Conservation (phyloP, 2,888 invertebrate genomes). For the Drosophila peninsularis region DNA sequence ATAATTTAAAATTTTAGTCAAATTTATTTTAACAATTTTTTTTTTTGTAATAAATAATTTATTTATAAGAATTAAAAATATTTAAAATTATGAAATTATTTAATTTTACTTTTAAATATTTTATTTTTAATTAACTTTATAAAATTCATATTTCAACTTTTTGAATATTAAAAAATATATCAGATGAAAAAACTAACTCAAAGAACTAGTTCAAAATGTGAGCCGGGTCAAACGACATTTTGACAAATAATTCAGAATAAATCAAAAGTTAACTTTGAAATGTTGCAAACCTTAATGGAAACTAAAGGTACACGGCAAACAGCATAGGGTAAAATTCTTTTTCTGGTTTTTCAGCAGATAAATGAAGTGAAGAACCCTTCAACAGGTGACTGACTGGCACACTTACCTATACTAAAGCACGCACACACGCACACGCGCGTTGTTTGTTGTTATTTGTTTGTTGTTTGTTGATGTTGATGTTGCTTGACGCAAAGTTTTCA, state of each 20-base stretch:
- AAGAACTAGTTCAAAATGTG: too few species aligned
- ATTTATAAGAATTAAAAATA: too few species aligned
- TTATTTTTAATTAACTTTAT: too few species aligned
- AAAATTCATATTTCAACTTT: too few species aligned
- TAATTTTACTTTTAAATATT: too few species aligned
- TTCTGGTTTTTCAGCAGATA: neutral
- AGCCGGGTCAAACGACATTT: too few species aligned
- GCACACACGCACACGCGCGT: constrained; percentile 8
- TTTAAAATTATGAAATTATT: too few species aligned
- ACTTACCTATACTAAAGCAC: constrained; percentile 40
- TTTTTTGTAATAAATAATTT: too few species aligned
- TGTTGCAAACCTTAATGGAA: neutral
- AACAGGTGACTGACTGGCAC: constrained; percentile 60
- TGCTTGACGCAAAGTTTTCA: constrained; percentile 34
- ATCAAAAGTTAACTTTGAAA: too few species aligned
- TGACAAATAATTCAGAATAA: too few species aligned
- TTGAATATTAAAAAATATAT: neutral
- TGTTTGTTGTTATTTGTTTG: constrained; percentile 9
- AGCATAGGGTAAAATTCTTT: neutral
- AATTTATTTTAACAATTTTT: too few species aligned
- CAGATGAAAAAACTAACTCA: neutral
- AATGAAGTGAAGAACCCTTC: constrained; percentile 29
- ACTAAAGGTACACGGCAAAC: neutral
- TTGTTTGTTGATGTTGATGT: constrained; percentile 13
- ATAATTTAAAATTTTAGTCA: too few species aligned